Evolutionary conservation across 2,888 invertebrate genomes (phyloP), one percentile per base, ranked within the genome.

Genomic region (Drosophila quinaria): DNA sequence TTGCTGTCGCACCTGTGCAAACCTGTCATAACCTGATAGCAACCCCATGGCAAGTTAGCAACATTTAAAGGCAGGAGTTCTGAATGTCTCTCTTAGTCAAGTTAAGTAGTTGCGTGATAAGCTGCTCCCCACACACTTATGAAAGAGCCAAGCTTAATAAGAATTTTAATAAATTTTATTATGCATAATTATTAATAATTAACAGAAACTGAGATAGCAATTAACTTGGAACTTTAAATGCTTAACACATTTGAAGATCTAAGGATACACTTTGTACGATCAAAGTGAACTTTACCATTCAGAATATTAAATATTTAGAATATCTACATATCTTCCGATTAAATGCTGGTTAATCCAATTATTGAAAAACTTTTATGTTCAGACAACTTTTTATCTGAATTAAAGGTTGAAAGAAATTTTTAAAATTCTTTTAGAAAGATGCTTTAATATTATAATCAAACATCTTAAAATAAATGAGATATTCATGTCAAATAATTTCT

Each of bases 1-100:
- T 44, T 17, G 50, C 33, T 42, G 25, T 56, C 29, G 51, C 51
- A 52, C 50, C 59, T 72, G 60, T 25, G 59, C 41, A 58, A 54
- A 55, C 59, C 35, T 37, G 68, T 33, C 33, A 9, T 5, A 41
- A 41, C 33, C 13, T 15, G 31, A 39, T 52, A 39, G 39, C n/a
- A n/a, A n/a, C 17, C 25, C 11, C 15, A 25, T 47, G 9, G 15
- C 29, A 17, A 15, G 19, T 19, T 19, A 19, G 19, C 19, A 19
- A 19, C 19, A 19, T 19, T 19, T 19, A 19, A 19, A 19, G 19
- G 19, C 2, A 19, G 19, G 19, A 19, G 19, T 19, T 3, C 4
- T 29, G 35, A 8, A 17, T 29, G 3, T 11, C 29, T 46, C 15
- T 51, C 4, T 37, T 9, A 9, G 37, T 47, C 29, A 29, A 11